Percentiles rank a stretch among this genome's conserved stretches.
Evolutionary conservation across 2,888 invertebrate genomes (phyloP).

Genomic region (Merodon equestris): DNA sequence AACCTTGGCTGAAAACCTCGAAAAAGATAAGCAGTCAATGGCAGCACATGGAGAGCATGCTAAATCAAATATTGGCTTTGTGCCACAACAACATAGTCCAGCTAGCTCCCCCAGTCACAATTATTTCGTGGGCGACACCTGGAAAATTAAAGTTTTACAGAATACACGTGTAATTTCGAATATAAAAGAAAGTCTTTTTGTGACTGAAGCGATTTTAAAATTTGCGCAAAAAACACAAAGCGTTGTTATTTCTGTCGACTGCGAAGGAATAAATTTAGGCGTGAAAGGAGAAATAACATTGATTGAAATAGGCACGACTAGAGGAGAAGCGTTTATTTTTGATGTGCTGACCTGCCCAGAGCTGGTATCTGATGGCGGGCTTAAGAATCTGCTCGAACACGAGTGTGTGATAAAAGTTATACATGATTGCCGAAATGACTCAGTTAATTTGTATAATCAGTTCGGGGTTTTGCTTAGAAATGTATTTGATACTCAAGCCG

Average conservation of each 20-base stretch:
- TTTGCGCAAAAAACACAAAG: conserved; percentile 79
- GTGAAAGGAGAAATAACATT: conserved; percentile 92
- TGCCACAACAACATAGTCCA: conserved; percentile 74
- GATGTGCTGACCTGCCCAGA: conserved; percentile 92
- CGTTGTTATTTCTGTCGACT: conserved; percentile 90
- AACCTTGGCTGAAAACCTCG: conserved; percentile 92
- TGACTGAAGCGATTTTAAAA: conserved; percentile 86
- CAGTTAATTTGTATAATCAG: conserved; percentile 91
- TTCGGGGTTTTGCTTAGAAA: conserved; percentile 90
- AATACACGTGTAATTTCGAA: conserved; percentile 90
- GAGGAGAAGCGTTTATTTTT: conserved; percentile 91
- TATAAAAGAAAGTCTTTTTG: conserved; percentile 87
- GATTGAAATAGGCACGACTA: conserved; percentile 90
- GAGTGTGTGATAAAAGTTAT: conserved; percentile 91
- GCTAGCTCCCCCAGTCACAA: conserved; percentile 76
- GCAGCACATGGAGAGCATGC: conserved; percentile 70
- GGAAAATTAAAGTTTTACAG: conserved; percentile 90
- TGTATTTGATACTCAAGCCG: conserved; percentile 96
- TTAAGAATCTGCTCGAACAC: conserved; percentile 89
- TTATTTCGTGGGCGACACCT: conserved; percentile 84
- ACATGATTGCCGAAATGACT: conserved; percentile 95
- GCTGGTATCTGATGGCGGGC: conserved; percentile 87
- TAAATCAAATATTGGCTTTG: conserved; percentile 65
- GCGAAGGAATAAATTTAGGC: conserved; percentile 95
- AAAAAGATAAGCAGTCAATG: conserved; percentile 78